Percentiles rank a stretch among this genome's conserved stretches.
Conservation (phyloP, 1,140 invertebrate genomes). For the Mactra quadrangularis region DNA sequence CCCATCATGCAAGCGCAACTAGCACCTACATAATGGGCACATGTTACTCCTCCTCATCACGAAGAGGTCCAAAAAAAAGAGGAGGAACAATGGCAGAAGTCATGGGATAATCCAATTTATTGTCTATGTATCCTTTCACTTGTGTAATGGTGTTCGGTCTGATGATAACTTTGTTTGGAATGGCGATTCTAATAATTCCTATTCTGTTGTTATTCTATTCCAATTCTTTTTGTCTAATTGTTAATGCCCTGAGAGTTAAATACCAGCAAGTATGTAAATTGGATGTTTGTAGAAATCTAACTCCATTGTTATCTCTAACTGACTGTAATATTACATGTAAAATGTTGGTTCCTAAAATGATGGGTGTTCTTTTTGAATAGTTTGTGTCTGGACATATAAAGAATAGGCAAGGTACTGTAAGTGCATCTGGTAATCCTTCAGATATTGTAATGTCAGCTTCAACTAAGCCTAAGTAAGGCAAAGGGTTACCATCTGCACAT, state of each 20-base stretch:
- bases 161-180: constrained; percentile 2
- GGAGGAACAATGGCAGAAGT: neutral
- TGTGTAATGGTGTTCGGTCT: neutral
- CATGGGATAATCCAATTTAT: neutral
- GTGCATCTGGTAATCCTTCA: neutral
- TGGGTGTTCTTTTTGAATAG: constrained; percentile 1
- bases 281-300: constrained; percentile 53
- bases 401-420: neutral
- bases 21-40: no score
- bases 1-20: no score
- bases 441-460: constrained; percentile 14
- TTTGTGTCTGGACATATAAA: constrained; percentile 42
- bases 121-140: constrained; percentile 2
- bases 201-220: constrained; percentile 17
- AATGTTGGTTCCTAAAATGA: no score
- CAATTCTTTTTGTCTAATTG: constrained; percentile 9
- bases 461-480: constrained; percentile 56
- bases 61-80: no score
- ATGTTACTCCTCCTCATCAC: no score
- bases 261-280: constrained; percentile 56
- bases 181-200: neutral
- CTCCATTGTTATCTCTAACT: constrained; percentile 33
- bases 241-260: constrained; percentile 35
- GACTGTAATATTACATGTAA: constrained; percentile 11
- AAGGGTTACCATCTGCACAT: constrained; percentile 34